Evolutionary conservation across 2,797 vertebrate species (phyloP).

Genomic region (Pipistrellus kuhlii): DNA sequence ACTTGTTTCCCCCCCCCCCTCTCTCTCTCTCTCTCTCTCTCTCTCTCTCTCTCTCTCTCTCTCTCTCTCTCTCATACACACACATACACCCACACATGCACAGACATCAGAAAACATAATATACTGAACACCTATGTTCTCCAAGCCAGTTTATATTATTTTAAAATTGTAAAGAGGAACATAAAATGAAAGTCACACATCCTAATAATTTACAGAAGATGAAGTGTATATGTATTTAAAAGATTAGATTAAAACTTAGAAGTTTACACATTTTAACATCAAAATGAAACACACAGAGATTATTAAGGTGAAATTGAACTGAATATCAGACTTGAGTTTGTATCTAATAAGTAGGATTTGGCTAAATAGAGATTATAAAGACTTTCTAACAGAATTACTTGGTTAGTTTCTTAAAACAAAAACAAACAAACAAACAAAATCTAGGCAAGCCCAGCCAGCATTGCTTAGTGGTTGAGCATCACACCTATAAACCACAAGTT

Average conservation of each 20-base stretch:
- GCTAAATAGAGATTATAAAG: not conserved
- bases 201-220: not conserved
- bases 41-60: too few species aligned
- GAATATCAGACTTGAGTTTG: not conserved
- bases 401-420: not conserved
- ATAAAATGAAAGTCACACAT: not conserved
- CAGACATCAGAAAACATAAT: not conserved
- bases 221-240: not conserved
- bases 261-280: not conserved
- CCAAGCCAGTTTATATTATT: not conserved
- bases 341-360: not conserved
- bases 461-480: too few species aligned
- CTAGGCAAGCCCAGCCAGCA: not conserved
- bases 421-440: not conserved
- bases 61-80: not conserved
- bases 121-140: not conserved
- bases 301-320: not conserved
- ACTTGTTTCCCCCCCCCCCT: not conserved
- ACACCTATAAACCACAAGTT: too few species aligned
- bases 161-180: not conserved
- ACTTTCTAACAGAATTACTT: conserved; percentile 17
- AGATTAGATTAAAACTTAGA: not conserved
- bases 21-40: too few species aligned
- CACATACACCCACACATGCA: not conserved
- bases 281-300: not conserved